Evolutionary conservation across 2,113 vertebrate genomes (phyloP).

Genomic region (Fulmarus glacialis): DNA sequence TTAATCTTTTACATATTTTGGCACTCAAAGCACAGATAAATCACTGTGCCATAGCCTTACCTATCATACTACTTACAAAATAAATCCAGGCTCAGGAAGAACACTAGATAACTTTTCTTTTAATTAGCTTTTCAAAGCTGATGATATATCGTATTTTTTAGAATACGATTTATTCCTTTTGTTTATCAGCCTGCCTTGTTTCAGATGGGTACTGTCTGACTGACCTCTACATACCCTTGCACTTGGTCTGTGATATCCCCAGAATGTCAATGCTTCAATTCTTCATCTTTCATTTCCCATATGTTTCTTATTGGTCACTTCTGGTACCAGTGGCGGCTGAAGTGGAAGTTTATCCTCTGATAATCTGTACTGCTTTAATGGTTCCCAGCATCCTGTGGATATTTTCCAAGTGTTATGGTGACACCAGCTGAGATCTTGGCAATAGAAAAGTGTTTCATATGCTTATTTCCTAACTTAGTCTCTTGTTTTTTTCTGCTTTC

Average conservation of each 20-base stretch:
- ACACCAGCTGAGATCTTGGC: constrained; percentile 40
- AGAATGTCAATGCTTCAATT: constrained; percentile 24
- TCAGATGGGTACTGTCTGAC: background rate
- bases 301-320: constrained; percentile 22
- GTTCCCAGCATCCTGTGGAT: constrained; percentile 16
- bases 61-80: background rate
- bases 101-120: background rate
- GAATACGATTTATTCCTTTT: background rate
- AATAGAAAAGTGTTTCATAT: constrained; percentile 15
- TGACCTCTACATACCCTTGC: constrained; percentile 59
- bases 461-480: constrained; percentile 33
- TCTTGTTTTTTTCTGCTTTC: background rate
- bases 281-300: constrained; percentile 10
- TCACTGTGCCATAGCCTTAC: background rate
- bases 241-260: constrained; percentile 9
- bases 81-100: background rate
- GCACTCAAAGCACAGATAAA: background rate
- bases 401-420: constrained; percentile 47
- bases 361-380: constrained; percentile 38
- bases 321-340: background rate
- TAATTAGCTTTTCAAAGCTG: background rate
- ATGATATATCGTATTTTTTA: background rate
- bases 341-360: constrained; percentile 52
- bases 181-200: background rate
- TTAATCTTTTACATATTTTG: background rate